Evolutionary conservation across 1,140 invertebrate species (phyloP).

Genomic region (Caenorhabditis inopinata): DNA sequence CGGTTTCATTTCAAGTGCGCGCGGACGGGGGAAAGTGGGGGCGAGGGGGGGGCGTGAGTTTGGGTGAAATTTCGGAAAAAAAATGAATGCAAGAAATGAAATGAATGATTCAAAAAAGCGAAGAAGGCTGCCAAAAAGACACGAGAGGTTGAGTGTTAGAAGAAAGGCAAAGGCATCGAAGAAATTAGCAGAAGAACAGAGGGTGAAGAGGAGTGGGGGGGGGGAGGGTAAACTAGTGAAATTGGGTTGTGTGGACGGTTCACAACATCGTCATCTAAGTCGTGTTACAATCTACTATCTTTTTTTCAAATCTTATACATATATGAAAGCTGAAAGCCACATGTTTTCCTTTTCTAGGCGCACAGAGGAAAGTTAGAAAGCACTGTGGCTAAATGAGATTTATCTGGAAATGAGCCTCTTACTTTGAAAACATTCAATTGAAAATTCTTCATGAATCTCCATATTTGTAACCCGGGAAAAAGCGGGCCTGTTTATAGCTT

Average conservation of each 20-base stretch:
- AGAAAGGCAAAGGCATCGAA: background rate
- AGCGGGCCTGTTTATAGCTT: too few relatives aligned
- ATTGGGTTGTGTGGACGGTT: background rate
- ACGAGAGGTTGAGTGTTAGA: constrained; percentile 20
- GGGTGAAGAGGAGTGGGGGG: background rate
- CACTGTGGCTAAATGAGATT: too few relatives aligned
- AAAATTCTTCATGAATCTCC: too few relatives aligned
- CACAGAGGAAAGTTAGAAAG: too few relatives aligned
- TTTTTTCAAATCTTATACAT: background rate
- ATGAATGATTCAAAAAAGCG: constrained; percentile 4
- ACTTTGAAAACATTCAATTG: too few relatives aligned
- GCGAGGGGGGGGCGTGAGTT: too few relatives aligned
- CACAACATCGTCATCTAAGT: background rate
- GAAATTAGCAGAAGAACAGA: background rate
- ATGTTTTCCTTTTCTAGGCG: too few relatives aligned
- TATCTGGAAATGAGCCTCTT: too few relatives aligned
- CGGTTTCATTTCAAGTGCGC: constrained; percentile 31
- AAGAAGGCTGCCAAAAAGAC: background rate
- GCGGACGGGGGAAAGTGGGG: too few relatives aligned
- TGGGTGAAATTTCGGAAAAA: background rate
- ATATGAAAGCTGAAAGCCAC: too few relatives aligned
- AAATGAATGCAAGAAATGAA: background rate
- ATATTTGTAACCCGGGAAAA: too few relatives aligned
- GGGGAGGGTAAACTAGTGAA: constrained; percentile 17
- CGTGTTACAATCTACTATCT: background rate